Conservation (phyloP, 2,888 invertebrate species). For the Eupithecia vulgata region DNA sequence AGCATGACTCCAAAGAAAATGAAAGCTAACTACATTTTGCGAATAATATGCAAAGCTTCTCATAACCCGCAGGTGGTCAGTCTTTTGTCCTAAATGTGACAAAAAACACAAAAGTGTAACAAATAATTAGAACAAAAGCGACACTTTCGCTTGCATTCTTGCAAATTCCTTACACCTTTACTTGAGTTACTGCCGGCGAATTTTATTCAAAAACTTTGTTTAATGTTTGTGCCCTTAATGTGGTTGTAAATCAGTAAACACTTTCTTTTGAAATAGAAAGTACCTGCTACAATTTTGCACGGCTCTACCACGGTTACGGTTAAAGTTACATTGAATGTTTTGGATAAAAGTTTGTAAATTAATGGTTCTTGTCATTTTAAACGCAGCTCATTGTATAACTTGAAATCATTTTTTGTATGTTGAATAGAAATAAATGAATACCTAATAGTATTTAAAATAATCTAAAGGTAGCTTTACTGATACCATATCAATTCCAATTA, state of each 20-base stretch:
- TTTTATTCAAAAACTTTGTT: constrained; percentile 58
- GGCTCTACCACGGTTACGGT: constrained; percentile 46
- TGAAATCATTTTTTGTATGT: background rate
- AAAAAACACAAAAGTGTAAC: constrained; percentile 32
- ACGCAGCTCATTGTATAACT: background rate
- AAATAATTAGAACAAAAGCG: constrained; percentile 43
- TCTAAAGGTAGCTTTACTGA: background rate
- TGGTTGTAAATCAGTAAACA: constrained; percentile 76
- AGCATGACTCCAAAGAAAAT: constrained; percentile 61
- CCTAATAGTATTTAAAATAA: no score
- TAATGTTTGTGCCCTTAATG: constrained; percentile 64
- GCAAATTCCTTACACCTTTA: constrained; percentile 68
- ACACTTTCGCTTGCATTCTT: constrained; percentile 75
- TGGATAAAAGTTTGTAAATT: background rate
- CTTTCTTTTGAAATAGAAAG: constrained; percentile 67
- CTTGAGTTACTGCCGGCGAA: constrained; percentile 53
- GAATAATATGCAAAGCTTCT: constrained; percentile 76
- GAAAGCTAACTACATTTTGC: constrained; percentile 62
- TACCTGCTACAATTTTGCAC: constrained; percentile 75
- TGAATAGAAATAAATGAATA: background rate
- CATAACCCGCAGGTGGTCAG: constrained; percentile 73
- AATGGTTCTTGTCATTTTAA: background rate
- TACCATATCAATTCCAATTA: background rate
- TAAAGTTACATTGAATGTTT: constrained; percentile 40
- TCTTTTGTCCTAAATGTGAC: constrained; percentile 55